Evolutionary conservation across 2,888 invertebrate genomes (phyloP), one percentile per base, ranked within the genome.

Genomic region (Eristalis pertinax): DNA sequence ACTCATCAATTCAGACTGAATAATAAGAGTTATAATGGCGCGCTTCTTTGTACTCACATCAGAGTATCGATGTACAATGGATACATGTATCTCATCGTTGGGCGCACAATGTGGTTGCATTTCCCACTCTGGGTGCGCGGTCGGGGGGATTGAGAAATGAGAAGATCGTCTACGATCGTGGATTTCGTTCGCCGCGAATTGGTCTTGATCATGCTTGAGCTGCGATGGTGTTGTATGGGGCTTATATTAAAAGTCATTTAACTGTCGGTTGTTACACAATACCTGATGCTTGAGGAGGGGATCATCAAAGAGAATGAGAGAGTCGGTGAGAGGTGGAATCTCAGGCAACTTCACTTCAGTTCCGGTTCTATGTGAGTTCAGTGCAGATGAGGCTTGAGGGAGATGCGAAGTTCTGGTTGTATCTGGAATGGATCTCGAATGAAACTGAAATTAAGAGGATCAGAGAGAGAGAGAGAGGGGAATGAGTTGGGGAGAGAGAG

Each of bases 1-100:
- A 67, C 67, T 67, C 41, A 67, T 41, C 15, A 32, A 22, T 67
- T 24, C 41, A n/a, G 24, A 67, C 41, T 67, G 41, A 67, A 67
- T 67, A 67, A 67, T 67, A 19, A 50, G 50, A 50, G 50, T 7
- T 3, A 19, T 50, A 50, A 50, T 50, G 8, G 50, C 50, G 50
- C 50, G 50, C 50, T 50, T 50, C 50, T 50, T 50, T 50, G 8
- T 50, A 13, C 38, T 1, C 38, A 7, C 0, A 38, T 19, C 8
- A n/a, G n/a, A n/a, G n/a, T n/a, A n/a, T n/a, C 8, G 50, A 19
- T 50, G 50, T n/a, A 50, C 50, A 50, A 19, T 50, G n/a, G 50
- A n/a, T n/a, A 50, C 50, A n/a, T 19, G 50, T 19, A 50, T 50
- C 50, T 50, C 50, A 19, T n/a, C 50, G n/a, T 19, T n/a, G 50